Conservation (phyloP, 2,797 vertebrate species). For the Menidia menidia region DNA sequence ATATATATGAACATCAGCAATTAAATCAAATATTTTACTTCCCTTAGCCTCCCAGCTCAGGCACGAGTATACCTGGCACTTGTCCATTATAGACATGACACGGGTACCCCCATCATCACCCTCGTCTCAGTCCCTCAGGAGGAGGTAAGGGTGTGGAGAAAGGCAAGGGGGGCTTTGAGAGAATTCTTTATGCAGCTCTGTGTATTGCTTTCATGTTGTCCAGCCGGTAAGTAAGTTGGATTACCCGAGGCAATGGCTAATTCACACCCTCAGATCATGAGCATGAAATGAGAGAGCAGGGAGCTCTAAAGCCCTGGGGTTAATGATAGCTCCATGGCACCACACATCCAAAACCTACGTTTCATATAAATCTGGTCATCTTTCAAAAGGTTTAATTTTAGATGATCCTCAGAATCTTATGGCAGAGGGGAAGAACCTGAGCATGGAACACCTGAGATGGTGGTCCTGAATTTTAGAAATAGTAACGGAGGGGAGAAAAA, state of each 20-base stretch:
- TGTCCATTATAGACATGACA: conserved; percentile 76
- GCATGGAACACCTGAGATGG: conserved; percentile 50
- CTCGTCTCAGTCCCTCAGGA: conserved; percentile 52
- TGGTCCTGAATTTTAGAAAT: conserved; percentile 17
- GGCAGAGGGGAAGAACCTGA: conserved; percentile 50
- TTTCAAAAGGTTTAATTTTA: conserved; percentile 81
- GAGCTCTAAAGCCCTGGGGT: conserved; percentile 82
- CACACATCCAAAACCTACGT: conserved; percentile 54
- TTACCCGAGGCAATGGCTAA: conserved; percentile 81
- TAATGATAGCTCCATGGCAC: conserved; percentile 80
- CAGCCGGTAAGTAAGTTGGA: conserved; percentile 84
- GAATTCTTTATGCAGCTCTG: conserved; percentile 87
- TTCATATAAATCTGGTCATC: conserved; percentile 79
- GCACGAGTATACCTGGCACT: conserved; percentile 73
- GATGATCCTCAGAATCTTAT: conserved; percentile 81
- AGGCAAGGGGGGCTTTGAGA: conserved; percentile 72
- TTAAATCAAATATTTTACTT: conserved; percentile 71
- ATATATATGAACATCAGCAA: conserved; percentile 60
- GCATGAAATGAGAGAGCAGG: conserved; percentile 87
- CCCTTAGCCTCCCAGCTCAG: conserved; percentile 46
- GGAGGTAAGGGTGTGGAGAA: conserved; percentile 68
- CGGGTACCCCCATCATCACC: conserved; percentile 41
- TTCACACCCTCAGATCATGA: conserved; percentile 87
- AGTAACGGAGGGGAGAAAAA: neutral
- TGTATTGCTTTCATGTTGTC: conserved; percentile 89